These are phyloP conservation scores for Pollimyrus isidori DNA, from an alignment of 2,113 vertebrate species.

Conservation along the genomic window DNA sequence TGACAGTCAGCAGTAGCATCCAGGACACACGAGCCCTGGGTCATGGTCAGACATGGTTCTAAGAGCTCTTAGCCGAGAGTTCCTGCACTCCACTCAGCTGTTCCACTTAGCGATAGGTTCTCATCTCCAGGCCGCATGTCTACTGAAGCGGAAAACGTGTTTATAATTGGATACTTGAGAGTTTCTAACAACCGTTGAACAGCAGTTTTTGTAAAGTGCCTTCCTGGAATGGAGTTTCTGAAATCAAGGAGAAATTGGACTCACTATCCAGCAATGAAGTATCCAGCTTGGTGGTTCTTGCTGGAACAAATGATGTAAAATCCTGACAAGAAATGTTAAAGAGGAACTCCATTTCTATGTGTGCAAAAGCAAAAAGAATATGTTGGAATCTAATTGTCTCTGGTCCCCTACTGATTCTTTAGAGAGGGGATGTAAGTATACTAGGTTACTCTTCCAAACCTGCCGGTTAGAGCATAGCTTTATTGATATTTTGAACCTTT, in stretches of 20 bases:
- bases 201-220: not conserved
- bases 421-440: not conserved
- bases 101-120: too few relatives aligned
- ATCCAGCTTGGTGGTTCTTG: not conserved
- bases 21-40: not conserved
- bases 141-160: not conserved
- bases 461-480: not conserved
- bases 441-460: not conserved
- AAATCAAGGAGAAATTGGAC: not conserved
- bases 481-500: not conserved
- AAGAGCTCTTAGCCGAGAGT: not conserved
- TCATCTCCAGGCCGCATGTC: not conserved
- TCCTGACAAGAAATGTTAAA: not conserved
- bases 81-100: not conserved
- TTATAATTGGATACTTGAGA: not conserved
- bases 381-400: not conserved
- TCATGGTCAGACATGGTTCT: not conserved
- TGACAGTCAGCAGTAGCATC: not conserved
- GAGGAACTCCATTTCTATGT: not conserved
- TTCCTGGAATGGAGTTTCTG: not conserved
- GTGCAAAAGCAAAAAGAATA: not conserved
- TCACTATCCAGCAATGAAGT: not conserved
- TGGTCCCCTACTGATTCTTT: not conserved
- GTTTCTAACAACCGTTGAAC: not conserved
- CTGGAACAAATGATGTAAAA: not conserved